phyloP scores from a whole-genome alignment of 1,140 invertebrate species.

The Harpegnathos saltator region DNA sequence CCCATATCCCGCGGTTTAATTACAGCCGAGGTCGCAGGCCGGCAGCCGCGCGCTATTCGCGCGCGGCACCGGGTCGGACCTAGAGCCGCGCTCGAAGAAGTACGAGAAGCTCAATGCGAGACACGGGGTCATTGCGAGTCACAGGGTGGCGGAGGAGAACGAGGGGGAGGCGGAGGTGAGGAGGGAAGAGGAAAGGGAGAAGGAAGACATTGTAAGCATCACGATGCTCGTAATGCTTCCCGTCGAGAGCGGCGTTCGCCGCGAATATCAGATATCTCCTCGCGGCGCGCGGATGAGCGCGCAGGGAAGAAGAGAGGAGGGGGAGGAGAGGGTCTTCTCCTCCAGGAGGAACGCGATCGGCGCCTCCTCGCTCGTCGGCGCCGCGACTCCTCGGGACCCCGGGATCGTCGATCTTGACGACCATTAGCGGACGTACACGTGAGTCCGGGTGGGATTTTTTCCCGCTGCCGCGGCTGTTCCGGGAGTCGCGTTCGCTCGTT shows the following conservation, averaged over 20 bases:
- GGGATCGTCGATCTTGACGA: conserved; percentile 73
- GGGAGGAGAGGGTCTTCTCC: not conserved
- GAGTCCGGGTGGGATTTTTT: conserved; percentile 62
- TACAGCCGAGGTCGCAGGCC: too few species aligned
- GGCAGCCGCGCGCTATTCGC: too few species aligned
- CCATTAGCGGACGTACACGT: conserved; percentile 71
- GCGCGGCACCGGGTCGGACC: too few species aligned
- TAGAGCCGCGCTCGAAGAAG: too few species aligned
- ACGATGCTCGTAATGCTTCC: conserved; percentile 69
- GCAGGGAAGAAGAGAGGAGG: not conserved
- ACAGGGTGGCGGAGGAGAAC: conserved; percentile 41
- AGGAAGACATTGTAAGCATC: conserved; percentile 71
- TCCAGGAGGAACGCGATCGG: conserved; percentile 23
- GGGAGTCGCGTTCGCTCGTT: not conserved
- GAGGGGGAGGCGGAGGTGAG: not conserved
- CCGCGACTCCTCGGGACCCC: conserved; percentile 62
- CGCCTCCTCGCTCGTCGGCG: conserved; percentile 24
- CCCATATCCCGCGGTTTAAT: too few species aligned
- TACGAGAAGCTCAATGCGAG: conserved; percentile 22
- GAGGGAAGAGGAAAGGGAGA: conserved; percentile 1
- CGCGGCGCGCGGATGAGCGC: conserved; percentile 15
- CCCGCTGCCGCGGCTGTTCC: conserved; percentile 30
- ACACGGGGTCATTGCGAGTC: conserved; percentile 48
- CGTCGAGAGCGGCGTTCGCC: conserved; percentile 61
- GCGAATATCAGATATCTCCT: conserved; percentile 69